A percentile compares a stretch with the other conserved stretches of the same genome.
Conservation (phyloP, 2,888 invertebrate species). For the Eupithecia dodoneata region DNA sequence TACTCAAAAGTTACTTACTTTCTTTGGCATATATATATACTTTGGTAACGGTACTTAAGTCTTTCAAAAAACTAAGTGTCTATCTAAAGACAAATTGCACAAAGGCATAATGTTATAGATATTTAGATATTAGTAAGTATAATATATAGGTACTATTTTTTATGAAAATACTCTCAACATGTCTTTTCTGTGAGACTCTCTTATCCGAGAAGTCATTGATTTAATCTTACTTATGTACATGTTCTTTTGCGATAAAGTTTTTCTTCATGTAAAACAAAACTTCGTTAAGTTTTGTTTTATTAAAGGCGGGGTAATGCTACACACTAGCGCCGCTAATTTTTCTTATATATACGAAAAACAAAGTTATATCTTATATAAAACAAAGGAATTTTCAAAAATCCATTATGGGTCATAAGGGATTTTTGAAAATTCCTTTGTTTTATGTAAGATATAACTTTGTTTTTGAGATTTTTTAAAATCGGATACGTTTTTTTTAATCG, state of each 20-base stretch:
- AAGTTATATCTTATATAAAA: background rate
- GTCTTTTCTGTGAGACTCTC: background rate
- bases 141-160: background rate
- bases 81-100: background rate
- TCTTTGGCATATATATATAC: conserved; percentile 1
- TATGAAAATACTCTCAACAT: background rate
- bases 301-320: background rate
- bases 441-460: background rate
- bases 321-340: background rate
- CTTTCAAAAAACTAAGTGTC: background rate
- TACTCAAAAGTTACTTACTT: background rate
- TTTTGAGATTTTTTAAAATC: background rate
- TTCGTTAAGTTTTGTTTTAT: background rate
- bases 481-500: no score
- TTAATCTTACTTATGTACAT: background rate
- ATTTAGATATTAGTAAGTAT: background rate
- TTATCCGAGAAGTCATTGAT: background rate
- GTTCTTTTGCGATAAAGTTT: background rate
- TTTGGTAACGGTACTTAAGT: background rate
- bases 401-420: background rate
- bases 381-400: background rate
- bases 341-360: background rate
- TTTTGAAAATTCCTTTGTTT: background rate
- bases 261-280: background rate
- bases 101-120: background rate